phyloP scores from a whole-genome alignment of 2,888 invertebrate genomes.

The Euzophera pinguis region DNA sequence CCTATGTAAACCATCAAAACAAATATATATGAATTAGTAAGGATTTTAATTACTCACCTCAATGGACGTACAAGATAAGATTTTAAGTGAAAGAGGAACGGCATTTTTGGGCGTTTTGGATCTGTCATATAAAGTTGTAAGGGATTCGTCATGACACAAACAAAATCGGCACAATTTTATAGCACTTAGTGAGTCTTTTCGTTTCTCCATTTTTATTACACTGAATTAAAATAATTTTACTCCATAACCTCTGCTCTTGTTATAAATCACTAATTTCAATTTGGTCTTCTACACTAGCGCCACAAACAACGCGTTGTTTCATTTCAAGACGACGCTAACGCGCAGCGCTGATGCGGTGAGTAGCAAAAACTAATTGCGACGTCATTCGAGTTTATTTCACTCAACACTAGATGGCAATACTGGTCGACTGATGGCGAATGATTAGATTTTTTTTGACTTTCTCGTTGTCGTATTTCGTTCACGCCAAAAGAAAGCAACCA shows the following conservation, averaged over 20 bases:
- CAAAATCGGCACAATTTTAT: conserved; percentile 88
- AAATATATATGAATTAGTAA: not conserved
- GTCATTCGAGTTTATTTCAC: conserved; percentile 18
- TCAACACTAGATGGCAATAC: conserved; percentile 31
- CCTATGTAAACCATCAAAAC: not conserved
- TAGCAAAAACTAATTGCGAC: conserved; percentile 20
- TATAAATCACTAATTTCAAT: conserved; percentile 20
- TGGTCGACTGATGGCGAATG: not conserved
- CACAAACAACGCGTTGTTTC: conserved; percentile 23
- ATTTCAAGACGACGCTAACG: conserved; percentile 27
- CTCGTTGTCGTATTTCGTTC: too few species aligned
- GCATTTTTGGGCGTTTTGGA: conserved; percentile 77
- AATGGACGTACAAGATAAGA: conserved; percentile 87
- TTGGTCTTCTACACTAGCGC: conserved; percentile 39
- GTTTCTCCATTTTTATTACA: conserved; percentile 76
- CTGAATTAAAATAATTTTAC: conserved; percentile 23
- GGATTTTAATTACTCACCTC: conserved; percentile 79
- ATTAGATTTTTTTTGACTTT: too few species aligned
- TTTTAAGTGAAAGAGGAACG: conserved; percentile 85
- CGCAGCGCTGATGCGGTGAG: conserved; percentile 30
- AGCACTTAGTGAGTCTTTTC: conserved; percentile 79
- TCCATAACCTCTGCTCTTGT: conserved; percentile 52
- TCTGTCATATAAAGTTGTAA: conserved; percentile 84
- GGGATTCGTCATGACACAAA: conserved; percentile 81
- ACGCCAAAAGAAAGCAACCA: too few species aligned